Percentiles rank a stretch among this genome's conserved stretches.
Evolutionary conservation across 2,888 invertebrate species (phyloP).

Genomic region (Eilema sororculum): DNA sequence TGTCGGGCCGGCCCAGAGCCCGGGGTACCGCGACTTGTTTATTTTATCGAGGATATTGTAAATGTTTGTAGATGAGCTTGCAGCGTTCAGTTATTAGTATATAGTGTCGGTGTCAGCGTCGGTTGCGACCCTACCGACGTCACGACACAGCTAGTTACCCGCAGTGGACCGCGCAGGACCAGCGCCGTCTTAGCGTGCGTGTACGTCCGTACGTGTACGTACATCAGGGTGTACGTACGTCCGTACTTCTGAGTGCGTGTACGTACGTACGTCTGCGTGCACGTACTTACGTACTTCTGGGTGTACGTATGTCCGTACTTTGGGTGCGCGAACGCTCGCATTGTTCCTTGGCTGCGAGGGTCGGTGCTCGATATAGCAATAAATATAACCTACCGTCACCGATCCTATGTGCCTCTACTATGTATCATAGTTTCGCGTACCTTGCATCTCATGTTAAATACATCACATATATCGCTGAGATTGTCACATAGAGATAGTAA

Average conservation of each 20-base stretch:
- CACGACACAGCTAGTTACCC: conserved; percentile 70
- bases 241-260: neutral
- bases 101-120: conserved; percentile 57
- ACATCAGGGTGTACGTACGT: too few species aligned
- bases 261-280: conserved; percentile 20
- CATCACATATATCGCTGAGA: conserved; percentile 46
- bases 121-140: conserved; percentile 42
- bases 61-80: conserved; percentile 79
- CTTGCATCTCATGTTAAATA: conserved; percentile 21
- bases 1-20: conserved; percentile 62
- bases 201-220: too few species aligned
- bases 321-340: neutral
- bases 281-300: conserved; percentile 13
- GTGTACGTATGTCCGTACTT: neutral
- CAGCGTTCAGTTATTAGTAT: conserved; percentile 74
- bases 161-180: conserved; percentile 43
- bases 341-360: neutral
- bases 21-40: conserved; percentile 60
- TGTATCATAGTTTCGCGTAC: conserved; percentile 10
- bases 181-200: conserved; percentile 28
- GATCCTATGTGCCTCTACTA: neutral
- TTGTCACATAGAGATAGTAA: conserved; percentile 41
- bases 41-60: conserved; percentile 70
- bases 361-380: conserved; percentile 37
- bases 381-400: conserved; percentile 26